These are phyloP conservation scores for Caracal caracal DNA, from an alignment of 2,113 vertebrate species.

Conservation along the genomic window DNA sequence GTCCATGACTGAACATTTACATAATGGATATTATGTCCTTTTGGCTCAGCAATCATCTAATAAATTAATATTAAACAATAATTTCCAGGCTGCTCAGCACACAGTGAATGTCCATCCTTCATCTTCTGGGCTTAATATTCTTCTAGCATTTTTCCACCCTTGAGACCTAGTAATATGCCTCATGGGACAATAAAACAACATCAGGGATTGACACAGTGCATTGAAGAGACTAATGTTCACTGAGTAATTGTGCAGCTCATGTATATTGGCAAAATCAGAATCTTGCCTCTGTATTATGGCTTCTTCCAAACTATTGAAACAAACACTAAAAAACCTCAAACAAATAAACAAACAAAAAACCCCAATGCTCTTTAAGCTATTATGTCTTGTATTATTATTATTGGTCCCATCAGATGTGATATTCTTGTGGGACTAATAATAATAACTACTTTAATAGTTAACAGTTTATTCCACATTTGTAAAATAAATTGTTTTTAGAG, in stretches of 20 bases:
- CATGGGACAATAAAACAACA: constrained; percentile 65
- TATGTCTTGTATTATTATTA: not conserved
- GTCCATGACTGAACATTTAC: constrained; percentile 84
- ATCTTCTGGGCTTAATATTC: constrained; percentile 75
- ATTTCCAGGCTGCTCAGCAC: constrained; percentile 78
- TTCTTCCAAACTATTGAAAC: constrained; percentile 48
- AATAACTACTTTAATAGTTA: constrained; percentile 1
- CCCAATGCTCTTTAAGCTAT: not conserved
- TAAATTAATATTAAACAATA: constrained; percentile 84
- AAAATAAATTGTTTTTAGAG: constrained; percentile 23
- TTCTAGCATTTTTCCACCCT: constrained; percentile 70
- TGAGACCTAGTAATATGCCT: constrained; percentile 68
- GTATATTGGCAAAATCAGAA: not conserved
- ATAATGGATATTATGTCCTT: constrained; percentile 85
- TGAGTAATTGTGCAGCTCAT: constrained; percentile 29
- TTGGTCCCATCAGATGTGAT: not conserved
- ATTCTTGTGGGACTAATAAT: constrained; percentile 20
- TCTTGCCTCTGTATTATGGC: constrained; percentile 1
- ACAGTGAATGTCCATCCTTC: constrained; percentile 71
- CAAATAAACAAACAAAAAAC: not conserved
- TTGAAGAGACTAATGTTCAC: constrained; percentile 53
- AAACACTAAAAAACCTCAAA: not conserved
- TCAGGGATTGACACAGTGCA: constrained; percentile 27
- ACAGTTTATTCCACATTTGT: not conserved
- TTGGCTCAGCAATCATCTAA: constrained; percentile 80